Evolutionary conservation across 1,140 invertebrate species (phyloP).

Genomic region (Diplogasteroides magnus): DNA sequence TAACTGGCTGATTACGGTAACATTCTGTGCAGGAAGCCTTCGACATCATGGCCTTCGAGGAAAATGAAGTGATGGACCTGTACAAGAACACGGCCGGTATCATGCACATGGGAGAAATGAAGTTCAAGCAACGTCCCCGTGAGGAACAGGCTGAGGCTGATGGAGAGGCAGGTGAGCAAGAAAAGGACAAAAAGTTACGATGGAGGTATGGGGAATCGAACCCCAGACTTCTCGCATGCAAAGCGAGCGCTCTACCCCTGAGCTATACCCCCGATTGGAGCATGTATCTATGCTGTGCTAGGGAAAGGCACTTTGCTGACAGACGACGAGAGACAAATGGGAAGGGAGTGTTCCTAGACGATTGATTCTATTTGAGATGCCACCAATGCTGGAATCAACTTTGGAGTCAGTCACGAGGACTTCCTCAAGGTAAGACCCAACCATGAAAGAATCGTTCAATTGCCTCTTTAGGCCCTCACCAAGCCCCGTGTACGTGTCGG

Average conservation of each 20-base stretch:
- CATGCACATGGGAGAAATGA: slow-evolving; percentile 86
- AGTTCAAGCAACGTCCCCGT: slow-evolving; percentile 99
- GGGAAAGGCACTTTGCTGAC: slow-evolving; percentile 2
- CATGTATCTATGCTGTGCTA: too few species aligned
- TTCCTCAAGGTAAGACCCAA: slow-evolving; percentile 60
- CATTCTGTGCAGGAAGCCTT: slow-evolving; percentile 77
- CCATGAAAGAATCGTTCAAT: not conserved
- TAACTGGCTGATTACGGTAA: not conserved
- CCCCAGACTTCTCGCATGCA: slow-evolving; percentile 38
- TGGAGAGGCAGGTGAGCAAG: slow-evolving; percentile 66
- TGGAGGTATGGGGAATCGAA: slow-evolving; percentile 35
- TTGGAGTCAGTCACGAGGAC: slow-evolving; percentile 64
- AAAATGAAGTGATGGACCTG: slow-evolving; percentile 87
- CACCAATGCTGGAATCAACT: slow-evolving; percentile 61
- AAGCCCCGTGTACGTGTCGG: slow-evolving; percentile 66
- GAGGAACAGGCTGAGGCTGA: slow-evolving; percentile 99
- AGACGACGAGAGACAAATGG: not conserved
- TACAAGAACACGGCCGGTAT: slow-evolving; percentile 93
- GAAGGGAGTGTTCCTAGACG: slow-evolving; percentile 5
- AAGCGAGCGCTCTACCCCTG: slow-evolving; percentile 39
- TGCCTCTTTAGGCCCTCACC: slow-evolving; percentile 55
- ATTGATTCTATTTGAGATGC: slow-evolving; percentile 51
- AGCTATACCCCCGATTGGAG: slow-evolving; percentile 31
- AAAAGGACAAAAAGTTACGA: not conserved
- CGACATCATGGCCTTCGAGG: slow-evolving; percentile 91